phyloP scores from a whole-genome alignment of 2,113 vertebrate species.

The Xiphophorus hellerii region DNA sequence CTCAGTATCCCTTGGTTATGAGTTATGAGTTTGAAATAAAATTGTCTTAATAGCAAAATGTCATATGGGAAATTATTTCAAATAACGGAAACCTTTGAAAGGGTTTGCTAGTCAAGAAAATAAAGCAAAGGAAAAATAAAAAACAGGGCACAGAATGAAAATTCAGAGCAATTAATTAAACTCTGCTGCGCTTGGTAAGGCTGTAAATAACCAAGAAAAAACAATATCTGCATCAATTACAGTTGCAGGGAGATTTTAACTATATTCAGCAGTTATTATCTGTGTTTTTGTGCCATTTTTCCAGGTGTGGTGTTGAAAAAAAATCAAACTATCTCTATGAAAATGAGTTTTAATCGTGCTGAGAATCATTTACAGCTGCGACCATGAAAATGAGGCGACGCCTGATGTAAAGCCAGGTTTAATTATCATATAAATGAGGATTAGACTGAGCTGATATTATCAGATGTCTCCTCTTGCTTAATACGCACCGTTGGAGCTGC shows the following conservation, averaged over 20 bases:
- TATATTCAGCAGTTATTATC: slow-evolving; percentile 26
- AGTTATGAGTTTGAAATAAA: too few relatives aligned
- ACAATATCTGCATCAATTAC: slow-evolving; percentile 24
- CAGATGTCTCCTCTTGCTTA: slow-evolving; percentile 3
- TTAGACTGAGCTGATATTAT: slow-evolving; percentile 8
- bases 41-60: background rate
- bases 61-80: background rate
- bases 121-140: background rate
- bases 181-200: background rate
- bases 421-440: slow-evolving; percentile 41
- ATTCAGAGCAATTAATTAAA: background rate
- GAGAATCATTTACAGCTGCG: slow-evolving; percentile 22
- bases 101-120: background rate
- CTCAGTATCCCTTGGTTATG: background rate
- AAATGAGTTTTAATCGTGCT: slow-evolving; percentile 22
- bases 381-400: background rate
- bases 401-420: background rate
- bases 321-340: slow-evolving; percentile 4
- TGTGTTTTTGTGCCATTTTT: slow-evolving; percentile 11
- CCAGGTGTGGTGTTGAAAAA: slow-evolving; percentile 17
- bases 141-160: background rate
- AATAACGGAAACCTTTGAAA: background rate
- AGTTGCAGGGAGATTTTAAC: slow-evolving; percentile 37
- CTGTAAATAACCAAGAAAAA: slow-evolving; percentile 25
- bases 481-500: background rate